These are phyloP conservation scores for Eurytoma californica DNA, from an alignment of 2,888 invertebrate species.

Conservation along the genomic window DNA sequence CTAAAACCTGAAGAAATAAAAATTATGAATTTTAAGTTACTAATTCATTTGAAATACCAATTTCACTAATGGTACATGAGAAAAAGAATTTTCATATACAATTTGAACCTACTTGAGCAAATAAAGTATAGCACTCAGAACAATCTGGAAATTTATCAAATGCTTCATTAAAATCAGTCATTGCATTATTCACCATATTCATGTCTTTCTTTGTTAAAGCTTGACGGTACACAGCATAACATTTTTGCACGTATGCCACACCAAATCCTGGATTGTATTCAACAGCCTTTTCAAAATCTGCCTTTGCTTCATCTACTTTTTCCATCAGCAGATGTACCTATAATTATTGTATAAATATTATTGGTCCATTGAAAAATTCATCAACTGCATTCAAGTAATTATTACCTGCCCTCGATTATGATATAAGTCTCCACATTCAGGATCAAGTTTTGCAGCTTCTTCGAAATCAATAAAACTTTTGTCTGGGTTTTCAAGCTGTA, in stretches of 20 bases:
- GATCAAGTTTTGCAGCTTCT: conserved; percentile 84
- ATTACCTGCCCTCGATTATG: conserved; percentile 89
- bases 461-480: conserved; percentile 88
- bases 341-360: conserved; percentile 9
- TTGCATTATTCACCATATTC: conserved; percentile 80
- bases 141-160: conserved; percentile 88
- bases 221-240: conserved; percentile 90
- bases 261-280: conserved; percentile 89
- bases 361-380: not conserved
- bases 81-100: not conserved
- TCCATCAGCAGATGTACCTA: conserved; percentile 90
- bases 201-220: conserved; percentile 80
- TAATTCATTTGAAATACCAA: not conserved
- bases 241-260: conserved; percentile 92
- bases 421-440: conserved; percentile 91
- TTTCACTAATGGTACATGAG: not conserved
- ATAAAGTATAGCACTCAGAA: conserved; percentile 90
- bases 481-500: conserved; percentile 86
- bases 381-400: not conserved
- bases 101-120: conserved; percentile 84
- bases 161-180: conserved; percentile 85
- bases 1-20: conserved; percentile 78
- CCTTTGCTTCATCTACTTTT: conserved; percentile 86
- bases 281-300: conserved; percentile 89
- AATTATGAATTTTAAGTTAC: not conserved